A percentile compares a stretch with the other conserved stretches of the same genome.
phyloP scores from a whole-genome alignment of 2,888 invertebrate genomes.

The Stratiomys singularior region DNA sequence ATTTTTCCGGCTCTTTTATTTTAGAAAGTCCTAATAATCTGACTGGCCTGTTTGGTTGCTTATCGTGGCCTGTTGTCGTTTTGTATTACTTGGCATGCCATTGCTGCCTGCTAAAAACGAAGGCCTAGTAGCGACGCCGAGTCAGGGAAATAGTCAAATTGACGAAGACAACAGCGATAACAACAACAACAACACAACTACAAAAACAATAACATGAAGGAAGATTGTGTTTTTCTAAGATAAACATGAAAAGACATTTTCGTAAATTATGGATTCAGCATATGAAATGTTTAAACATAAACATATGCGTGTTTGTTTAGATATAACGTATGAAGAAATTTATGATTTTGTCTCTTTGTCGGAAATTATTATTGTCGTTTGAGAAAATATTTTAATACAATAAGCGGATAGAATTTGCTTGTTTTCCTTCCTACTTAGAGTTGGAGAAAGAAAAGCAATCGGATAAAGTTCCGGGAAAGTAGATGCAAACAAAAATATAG shows the following conservation, averaged over 20 bases:
- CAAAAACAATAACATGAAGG: neutral
- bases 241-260: slow-evolving; percentile 36
- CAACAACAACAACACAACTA: neutral
- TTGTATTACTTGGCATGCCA: neutral
- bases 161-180: neutral
- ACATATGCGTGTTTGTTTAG: neutral
- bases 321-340: neutral
- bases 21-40: slow-evolving; percentile 38
- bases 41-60: neutral
- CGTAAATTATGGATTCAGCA: slow-evolving; percentile 18
- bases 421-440: too few species aligned
- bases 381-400: too few species aligned
- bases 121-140: too few species aligned
- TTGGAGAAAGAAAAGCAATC: too few species aligned
- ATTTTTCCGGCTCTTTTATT: slow-evolving; percentile 24
- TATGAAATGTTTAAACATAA: neutral
- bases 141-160: too few species aligned
- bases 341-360: too few species aligned
- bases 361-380: slow-evolving; percentile 8
- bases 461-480: too few species aligned
- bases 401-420: too few species aligned
- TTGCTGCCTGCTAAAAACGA: neutral
- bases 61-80: neutral
- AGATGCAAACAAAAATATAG: too few species aligned
- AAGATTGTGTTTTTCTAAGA: slow-evolving; percentile 9